A percentile compares a stretch with the other conserved stretches of the same genome.
Conservation (phyloP, 2,888 invertebrate species). For the Melieria picta region DNA sequence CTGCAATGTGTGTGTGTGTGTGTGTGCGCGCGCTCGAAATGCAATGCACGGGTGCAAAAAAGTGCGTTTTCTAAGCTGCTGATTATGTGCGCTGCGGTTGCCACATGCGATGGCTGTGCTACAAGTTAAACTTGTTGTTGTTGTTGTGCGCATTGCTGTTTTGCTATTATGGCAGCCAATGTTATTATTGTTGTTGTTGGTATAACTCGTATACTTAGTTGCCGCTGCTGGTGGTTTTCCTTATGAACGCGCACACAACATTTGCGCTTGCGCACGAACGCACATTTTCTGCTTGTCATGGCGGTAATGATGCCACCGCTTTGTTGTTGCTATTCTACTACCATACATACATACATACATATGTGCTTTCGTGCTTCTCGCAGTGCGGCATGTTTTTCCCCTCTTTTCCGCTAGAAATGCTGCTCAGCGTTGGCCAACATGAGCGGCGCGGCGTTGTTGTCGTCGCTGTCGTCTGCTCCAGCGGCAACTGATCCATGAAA, state of each 20-base stretch:
- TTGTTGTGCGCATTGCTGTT: not conserved
- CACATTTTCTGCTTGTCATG: slow-evolving; percentile 61
- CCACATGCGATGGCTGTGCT: too few relatives aligned
- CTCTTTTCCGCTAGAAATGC: not conserved
- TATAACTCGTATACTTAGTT: not conserved
- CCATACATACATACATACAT: not conserved
- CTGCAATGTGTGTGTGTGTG: not conserved
- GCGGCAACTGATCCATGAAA: slow-evolving; percentile 63
- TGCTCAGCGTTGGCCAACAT: not conserved
- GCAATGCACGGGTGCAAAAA: not conserved
- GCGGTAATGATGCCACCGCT: slow-evolving; percentile 53
- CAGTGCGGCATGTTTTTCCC: slow-evolving; percentile 2
- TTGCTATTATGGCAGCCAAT: not conserved
- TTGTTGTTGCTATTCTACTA: not conserved
- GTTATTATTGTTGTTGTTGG: not conserved
- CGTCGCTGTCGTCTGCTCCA: slow-evolving; percentile 31
- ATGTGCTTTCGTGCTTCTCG: not conserved
- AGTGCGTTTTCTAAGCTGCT: slow-evolving; percentile 22
- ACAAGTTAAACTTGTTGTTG: not conserved
- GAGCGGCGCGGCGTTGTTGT: slow-evolving; percentile 1
- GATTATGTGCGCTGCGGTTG: slow-evolving; percentile 12
- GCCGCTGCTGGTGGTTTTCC: slow-evolving; percentile 28
- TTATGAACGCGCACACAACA: slow-evolving; percentile 43
- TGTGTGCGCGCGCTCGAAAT: not conserved
- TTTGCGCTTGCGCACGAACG: slow-evolving; percentile 44